These are phyloP conservation scores for Acronicta alni DNA, from an alignment of 2,888 invertebrate genomes.

Conservation along the genomic window DNA sequence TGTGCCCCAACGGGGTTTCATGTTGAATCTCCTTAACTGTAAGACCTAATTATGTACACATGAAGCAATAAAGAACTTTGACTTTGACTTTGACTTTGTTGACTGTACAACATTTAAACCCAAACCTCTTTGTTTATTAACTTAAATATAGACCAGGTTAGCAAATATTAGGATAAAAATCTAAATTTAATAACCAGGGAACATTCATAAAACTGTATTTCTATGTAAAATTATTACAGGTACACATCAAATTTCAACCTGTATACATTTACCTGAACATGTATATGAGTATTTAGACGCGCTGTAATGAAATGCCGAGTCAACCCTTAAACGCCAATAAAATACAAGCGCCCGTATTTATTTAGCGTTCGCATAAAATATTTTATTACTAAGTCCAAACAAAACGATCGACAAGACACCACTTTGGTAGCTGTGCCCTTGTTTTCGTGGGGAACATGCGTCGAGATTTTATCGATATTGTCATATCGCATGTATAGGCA, in stretches of 20 bases:
- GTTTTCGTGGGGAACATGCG: constrained; percentile 44
- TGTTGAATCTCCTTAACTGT: too few relatives aligned
- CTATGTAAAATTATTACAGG: background rate
- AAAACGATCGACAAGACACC: constrained; percentile 47
- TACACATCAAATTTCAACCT: constrained; percentile 16
- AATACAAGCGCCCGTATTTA: constrained; percentile 50
- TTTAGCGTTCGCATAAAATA: constrained; percentile 53
- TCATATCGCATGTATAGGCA: constrained; percentile 50
- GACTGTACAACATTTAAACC: too few relatives aligned
- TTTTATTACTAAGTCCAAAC: constrained; percentile 55
- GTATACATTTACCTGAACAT: constrained; percentile 16
- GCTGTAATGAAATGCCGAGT: constrained; percentile 47
- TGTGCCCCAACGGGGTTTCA: too few relatives aligned
- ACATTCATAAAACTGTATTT: too few relatives aligned
- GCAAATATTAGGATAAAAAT: too few relatives aligned
- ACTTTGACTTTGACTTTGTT: too few relatives aligned
- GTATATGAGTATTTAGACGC: constrained; percentile 42
- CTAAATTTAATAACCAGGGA: too few relatives aligned
- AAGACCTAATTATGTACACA: too few relatives aligned
- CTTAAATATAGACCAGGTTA: too few relatives aligned
- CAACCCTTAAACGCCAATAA: constrained; percentile 49
- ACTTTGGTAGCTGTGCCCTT: constrained; percentile 49
- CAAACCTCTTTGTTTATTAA: too few relatives aligned
- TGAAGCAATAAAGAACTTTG: too few relatives aligned
- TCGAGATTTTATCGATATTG: constrained; percentile 56